phyloP scores from a whole-genome alignment of 2,888 invertebrate species.

The Drosophila meridionalis region DNA sequence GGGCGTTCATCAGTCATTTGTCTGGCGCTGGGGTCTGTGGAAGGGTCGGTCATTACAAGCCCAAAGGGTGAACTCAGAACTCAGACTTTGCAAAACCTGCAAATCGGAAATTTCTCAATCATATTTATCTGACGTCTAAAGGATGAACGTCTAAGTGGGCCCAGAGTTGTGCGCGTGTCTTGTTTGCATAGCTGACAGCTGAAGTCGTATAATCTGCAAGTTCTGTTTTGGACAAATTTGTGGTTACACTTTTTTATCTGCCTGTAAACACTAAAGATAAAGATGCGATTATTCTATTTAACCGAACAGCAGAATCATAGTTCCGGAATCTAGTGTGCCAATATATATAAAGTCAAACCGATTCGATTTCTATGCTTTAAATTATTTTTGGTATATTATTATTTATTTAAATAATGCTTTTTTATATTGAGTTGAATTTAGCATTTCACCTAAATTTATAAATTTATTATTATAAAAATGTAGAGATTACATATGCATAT shows the following conservation, averaged over 20 bases:
- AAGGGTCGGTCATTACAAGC: not conserved
- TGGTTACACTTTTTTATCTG: not conserved
- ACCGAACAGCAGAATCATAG: not conserved
- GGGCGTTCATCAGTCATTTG: constrained; percentile 58
- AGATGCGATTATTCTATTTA: not conserved
- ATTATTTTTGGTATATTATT: no score
- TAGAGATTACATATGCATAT: no score
- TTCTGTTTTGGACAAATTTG: not conserved
- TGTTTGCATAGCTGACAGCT: not conserved
- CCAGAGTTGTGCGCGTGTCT: constrained; percentile 3
- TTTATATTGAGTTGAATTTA: no score
- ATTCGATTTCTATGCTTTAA: no score
- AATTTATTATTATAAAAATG: no score
- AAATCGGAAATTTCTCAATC: constrained; percentile 69
- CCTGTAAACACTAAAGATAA: not conserved
- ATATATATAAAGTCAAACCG: not conserved
- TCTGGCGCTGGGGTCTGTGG: not conserved
- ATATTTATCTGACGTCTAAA: constrained; percentile 51
- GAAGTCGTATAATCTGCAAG: not conserved
- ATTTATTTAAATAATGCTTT: no score
- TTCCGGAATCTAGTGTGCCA: no score
- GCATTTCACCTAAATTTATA: no score
- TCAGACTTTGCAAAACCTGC: constrained; percentile 37
- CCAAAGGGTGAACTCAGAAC: constrained; percentile 43
- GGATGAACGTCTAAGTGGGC: not conserved